Evolutionary conservation across 2,888 invertebrate genomes (phyloP), one percentile per base, ranked within the genome.

Genomic region (Eugnorisma glareosa): DNA sequence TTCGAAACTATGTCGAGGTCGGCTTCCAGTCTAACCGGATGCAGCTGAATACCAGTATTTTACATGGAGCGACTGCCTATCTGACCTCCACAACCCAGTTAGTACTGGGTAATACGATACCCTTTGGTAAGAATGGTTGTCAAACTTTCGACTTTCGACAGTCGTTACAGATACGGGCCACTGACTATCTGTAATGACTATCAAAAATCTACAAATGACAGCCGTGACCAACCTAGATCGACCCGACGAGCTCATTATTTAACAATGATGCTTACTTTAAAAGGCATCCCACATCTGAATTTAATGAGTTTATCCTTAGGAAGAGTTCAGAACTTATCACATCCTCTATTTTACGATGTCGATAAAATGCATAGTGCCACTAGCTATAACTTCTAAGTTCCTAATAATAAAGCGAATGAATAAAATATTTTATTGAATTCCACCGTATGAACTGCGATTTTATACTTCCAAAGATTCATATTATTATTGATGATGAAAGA

Each of bases 381-480:
- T 43, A 45, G 28, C 37, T 35, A 40, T 76, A 37, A 54, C 35
- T 72, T 61, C 18, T 7, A 64, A 70, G 40, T 67, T 64, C 31
- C 6, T 45, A 13, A 54, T 40, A 72, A 28, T 28, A 31, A 59
- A 63, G 21, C 15, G 59, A 43, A 72, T 67, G 72, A 69, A 79
- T 81, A 78, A 71, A 81, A 73, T 81, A 59, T 74, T 75, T 84
- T 77, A 77, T 70, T 67, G 51, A 51, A 31, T 10, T 59, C 61
- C 8, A 35, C 31, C 5, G 15, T 59, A 59, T 37, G 51, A 80
- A 61, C 54, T 70, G 6, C 18, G 31, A 40, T 31, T 21, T 31
- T 40, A 43, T 31, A 15, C 13, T 13, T 75, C 21, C 40, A 15
- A 28, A 15, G 18, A 43, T 61, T n/a, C n/a, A 35, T 4, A 2